A percentile compares a stretch with the other conserved stretches of the same genome.
Evolutionary conservation across 2,888 invertebrate genomes (phyloP).

Genomic region (Drosophila anomelani): DNA sequence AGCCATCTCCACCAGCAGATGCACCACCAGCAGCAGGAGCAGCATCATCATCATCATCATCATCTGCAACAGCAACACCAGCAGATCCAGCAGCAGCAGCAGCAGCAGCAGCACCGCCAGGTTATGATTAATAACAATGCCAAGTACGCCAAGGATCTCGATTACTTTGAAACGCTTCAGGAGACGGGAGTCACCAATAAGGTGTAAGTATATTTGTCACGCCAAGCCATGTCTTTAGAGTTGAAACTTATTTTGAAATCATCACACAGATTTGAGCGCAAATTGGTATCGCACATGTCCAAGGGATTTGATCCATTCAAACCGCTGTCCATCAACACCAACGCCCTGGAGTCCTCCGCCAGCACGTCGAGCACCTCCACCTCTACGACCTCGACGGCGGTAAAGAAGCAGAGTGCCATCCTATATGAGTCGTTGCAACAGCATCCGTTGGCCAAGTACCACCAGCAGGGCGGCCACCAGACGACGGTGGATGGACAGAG

Average conservation of each 20-base stretch:
- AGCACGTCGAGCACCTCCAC: slow-evolving; percentile 33
- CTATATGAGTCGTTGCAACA: slow-evolving; percentile 82
- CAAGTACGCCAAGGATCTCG: slow-evolving; percentile 82
- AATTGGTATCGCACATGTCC: slow-evolving; percentile 82
- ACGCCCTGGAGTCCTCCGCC: slow-evolving; percentile 52
- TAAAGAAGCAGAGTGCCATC: slow-evolving; percentile 78
- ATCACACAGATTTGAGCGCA: slow-evolving; percentile 81
- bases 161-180: slow-evolving; percentile 82
- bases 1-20: slow-evolving; percentile 19
- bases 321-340: slow-evolving; percentile 82
- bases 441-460: slow-evolving; percentile 77
- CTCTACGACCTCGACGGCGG: slow-evolving; percentile 30
- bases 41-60: slow-evolving; percentile 28
- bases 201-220: slow-evolving; percentile 74
- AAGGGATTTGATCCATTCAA: slow-evolving; percentile 84
- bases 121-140: slow-evolving; percentile 67
- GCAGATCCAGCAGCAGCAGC: slow-evolving; percentile 37
- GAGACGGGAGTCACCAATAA: slow-evolving; percentile 84
- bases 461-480: slow-evolving; percentile 49
- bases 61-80: slow-evolving; percentile 19
- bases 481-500: slow-evolving; percentile 80
- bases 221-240: too few species aligned
- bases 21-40: slow-evolving; percentile 16
- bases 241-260: not conserved
- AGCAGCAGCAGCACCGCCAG: slow-evolving; percentile 36